Evolutionary conservation across 2,888 invertebrate genomes (phyloP), one percentile per base, ranked within the genome.

Genomic region (Fragum whitleyi): DNA sequence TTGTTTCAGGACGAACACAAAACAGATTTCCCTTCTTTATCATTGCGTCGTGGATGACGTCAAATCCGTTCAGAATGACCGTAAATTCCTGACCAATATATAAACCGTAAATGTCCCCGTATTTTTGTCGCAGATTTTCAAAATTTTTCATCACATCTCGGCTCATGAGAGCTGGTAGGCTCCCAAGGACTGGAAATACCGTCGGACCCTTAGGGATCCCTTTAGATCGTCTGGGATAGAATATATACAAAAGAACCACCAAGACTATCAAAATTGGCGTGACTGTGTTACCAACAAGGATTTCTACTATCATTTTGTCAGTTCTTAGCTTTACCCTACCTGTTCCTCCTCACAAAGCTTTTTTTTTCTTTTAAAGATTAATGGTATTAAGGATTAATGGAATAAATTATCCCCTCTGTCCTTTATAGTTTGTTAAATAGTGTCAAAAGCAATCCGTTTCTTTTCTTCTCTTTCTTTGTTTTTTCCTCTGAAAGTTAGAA

Each of bases 21-120:
- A 85, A 85, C 26, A 70, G 19, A 19, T 74, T 72, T 14, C 81
- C 81, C 21, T 71, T 79, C 69, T 79, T 85, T 0, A 85, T 73
- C 2, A 85, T 55, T 0, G 85, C 81, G n/a, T 82, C 85, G 16
- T 79, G 75, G 14, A 85, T 80, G 47, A 74, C 79, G 53, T 85
- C 85, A 68, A 76, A 82, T 9, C 85, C 85, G 74, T 79, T 80
- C 0, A 85, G 26, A 7, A 79, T 67, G 1, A 85, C 79, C 0
- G 80, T 77, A 19, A 82, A 71, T 19, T 82, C 79, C 29, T 73
- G 59, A 16, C 85, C 85, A 14, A 85, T 73, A 55, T 80, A 85
- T 11, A 85, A n/a, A 19, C 81, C 76, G 36, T 78, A 85, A 16
- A 85, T 62, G 26, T 85, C 81, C 0, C 85, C 85, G 47, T 80